Evolutionary conservation across 2,113 vertebrate species (phyloP).

Genomic region (Ageneiosus marmoratus): DNA sequence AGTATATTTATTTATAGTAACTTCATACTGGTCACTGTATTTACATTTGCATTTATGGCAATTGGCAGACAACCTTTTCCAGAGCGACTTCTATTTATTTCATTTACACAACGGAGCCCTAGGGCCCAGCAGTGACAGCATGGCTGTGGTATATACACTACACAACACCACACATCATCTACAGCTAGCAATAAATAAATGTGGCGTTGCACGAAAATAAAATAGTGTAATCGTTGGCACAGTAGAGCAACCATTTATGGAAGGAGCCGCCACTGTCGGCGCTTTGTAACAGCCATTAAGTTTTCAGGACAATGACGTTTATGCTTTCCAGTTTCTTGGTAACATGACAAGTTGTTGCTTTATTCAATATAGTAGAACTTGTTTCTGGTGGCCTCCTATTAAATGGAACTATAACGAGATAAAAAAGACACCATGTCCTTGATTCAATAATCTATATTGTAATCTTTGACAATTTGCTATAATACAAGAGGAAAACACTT

Average conservation of each 20-base stretch:
- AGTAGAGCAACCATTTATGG: not conserved
- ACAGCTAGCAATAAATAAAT: not conserved
- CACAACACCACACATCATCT: not conserved
- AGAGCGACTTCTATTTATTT: no score
- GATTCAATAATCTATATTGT: not conserved
- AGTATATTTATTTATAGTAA: not conserved
- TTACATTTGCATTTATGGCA: no score
- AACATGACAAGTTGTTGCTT: not conserved
- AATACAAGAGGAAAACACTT: not conserved
- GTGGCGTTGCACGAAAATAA: not conserved
- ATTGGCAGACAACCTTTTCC: no score
- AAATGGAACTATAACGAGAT: not conserved
- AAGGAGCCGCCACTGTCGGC: not conserved
- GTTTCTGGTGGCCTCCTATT: not conserved
- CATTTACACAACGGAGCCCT: no score
- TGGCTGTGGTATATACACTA: no score
- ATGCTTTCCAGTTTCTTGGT: not conserved
- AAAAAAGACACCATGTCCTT: not conserved
- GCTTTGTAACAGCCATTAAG: not conserved
- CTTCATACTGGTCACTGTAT: not conserved
- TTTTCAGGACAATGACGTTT: not conserved
- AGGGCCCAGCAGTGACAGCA: no score
- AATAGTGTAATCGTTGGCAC: not conserved
- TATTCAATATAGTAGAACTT: no score
- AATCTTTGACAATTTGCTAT: not conserved